Conservation (phyloP, 2,113 vertebrate genomes). For the Noctilio leporinus region DNA sequence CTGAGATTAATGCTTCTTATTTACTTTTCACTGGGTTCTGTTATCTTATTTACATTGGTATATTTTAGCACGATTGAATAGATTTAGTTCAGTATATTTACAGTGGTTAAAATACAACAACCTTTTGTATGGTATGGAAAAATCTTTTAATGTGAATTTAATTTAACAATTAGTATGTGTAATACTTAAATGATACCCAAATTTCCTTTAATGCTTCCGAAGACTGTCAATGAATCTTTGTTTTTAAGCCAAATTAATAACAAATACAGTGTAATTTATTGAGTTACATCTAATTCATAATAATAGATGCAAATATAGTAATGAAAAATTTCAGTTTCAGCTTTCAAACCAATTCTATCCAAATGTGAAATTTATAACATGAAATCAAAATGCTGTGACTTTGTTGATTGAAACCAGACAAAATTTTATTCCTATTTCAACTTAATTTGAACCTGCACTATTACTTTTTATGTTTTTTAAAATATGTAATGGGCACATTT, state of each 20-base stretch:
- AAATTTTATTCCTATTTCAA: neutral
- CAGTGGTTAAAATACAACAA: neutral
- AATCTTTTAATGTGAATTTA: neutral
- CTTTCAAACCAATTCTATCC: neutral
- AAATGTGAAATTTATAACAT: neutral
- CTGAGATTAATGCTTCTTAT: conserved; percentile 4
- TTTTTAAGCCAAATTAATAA: conserved; percentile 42
- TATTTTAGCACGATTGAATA: neutral
- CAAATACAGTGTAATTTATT: neutral
- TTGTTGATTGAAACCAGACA: neutral
- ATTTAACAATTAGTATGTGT: conserved; percentile 14
- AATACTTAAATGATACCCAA: neutral
- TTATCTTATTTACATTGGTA: neutral
- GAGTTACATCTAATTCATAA: neutral
- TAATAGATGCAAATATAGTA: neutral
- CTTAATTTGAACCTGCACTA: neutral
- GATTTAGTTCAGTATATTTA: conserved; percentile 31
- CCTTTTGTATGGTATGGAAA: neutral
- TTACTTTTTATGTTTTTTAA: neutral
- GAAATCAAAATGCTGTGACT: neutral
- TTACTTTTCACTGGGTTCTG: neutral
- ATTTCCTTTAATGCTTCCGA: neutral
- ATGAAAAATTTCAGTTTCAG: neutral
- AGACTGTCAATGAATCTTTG: neutral
- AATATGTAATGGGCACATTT: neutral